phyloP scores from a whole-genome alignment of 2,797 vertebrate species.

The Tapirus indicus region DNA sequence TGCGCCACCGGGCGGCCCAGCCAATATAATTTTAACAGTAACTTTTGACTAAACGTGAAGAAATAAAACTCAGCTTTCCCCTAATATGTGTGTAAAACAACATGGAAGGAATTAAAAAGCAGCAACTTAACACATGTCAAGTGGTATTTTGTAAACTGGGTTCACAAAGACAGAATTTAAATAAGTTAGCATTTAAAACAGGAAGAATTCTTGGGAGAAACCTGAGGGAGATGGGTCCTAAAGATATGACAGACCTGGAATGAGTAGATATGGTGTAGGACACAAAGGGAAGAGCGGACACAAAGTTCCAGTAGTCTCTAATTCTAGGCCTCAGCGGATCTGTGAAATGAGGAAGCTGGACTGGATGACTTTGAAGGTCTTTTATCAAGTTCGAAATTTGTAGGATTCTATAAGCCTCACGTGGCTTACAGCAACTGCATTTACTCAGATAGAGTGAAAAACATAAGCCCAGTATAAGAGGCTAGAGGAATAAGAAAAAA shows the following conservation, averaged over 20 bases:
- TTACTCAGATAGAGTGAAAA: background rate
- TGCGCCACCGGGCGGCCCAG: too few relatives aligned
- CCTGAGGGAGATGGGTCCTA: background rate
- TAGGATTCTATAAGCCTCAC: background rate
- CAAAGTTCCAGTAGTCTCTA: background rate
- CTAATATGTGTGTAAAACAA: background rate
- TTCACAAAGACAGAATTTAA: conserved; percentile 23
- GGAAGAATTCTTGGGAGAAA: background rate
- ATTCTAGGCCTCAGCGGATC: too few relatives aligned
- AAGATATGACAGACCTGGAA: background rate
- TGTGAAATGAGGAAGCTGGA: background rate
- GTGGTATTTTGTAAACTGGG: background rate
- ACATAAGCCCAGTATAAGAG: background rate
- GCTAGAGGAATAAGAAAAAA: background rate
- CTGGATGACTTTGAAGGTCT: background rate
- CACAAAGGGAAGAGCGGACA: background rate
- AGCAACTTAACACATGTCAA: background rate
- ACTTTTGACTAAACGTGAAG: background rate
- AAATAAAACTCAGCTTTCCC: background rate
- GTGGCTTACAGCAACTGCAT: background rate
- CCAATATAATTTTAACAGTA: background rate
- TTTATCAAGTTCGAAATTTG: background rate
- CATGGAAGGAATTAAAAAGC: background rate
- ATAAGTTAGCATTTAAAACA: background rate
- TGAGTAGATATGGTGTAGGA: background rate